Percentiles rank a stretch among this genome's conserved stretches.
Conservation (phyloP, 2,113 vertebrate species). For the Suricata suricatta region DNA sequence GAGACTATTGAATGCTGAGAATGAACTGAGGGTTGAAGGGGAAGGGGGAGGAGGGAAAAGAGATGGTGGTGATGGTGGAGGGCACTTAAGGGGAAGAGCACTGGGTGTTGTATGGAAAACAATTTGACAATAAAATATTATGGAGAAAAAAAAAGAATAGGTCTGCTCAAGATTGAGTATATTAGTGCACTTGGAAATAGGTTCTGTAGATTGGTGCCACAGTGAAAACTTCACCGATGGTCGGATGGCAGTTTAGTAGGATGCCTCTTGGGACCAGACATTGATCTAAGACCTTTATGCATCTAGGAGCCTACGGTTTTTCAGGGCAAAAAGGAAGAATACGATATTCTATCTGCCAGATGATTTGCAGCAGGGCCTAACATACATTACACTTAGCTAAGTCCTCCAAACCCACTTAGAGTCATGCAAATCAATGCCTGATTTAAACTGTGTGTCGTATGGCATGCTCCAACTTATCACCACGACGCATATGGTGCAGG, state of each 20-base stretch:
- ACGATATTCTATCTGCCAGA: neutral
- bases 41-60: no score
- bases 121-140: no score
- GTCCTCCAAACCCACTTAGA: neutral
- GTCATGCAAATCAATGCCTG: neutral
- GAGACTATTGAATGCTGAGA: no score
- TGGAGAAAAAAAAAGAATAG: no score
- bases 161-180: neutral
- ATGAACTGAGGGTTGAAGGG: no score
- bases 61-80: no score
- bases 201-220: neutral
- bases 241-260: neutral
- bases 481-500: neutral
- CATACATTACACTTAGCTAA: neutral
- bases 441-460: constrained; percentile 22
- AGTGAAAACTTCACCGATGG: neutral
- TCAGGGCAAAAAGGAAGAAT: neutral
- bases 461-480: neutral
- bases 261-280: neutral
- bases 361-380: neutral
- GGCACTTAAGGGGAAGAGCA: no score
- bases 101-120: no score
- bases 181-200: neutral
- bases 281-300: neutral
- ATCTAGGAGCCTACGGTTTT: neutral